These are phyloP conservation scores for Trachops cirrhosus DNA, from an alignment of 2,797 vertebrate species.

Conservation along the genomic window DNA sequence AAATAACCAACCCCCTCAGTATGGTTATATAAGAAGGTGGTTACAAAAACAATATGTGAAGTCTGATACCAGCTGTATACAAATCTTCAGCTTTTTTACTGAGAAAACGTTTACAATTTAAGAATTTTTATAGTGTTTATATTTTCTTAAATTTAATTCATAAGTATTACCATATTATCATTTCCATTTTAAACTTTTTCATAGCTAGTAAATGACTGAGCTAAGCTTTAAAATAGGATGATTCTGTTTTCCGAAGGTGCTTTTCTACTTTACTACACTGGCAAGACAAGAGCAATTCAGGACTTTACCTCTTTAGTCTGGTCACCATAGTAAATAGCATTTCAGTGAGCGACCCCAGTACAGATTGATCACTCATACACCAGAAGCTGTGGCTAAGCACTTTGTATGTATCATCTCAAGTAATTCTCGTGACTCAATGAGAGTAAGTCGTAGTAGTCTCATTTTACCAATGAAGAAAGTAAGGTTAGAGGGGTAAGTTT, in stretches of 20 bases:
- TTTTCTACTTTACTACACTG: not conserved
- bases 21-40: not conserved
- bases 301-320: not conserved
- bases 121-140: not conserved
- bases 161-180: not conserved
- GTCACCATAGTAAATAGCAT: not conserved
- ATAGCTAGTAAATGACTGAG: not conserved
- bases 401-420: not conserved
- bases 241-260: not conserved
- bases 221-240: not conserved
- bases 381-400: not conserved
- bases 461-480: not conserved
- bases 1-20: not conserved
- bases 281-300: not conserved
- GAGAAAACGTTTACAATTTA: not conserved
- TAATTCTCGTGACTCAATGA: not conserved
- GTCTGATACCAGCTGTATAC: not conserved
- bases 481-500: not conserved
- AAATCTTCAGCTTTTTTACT: not conserved
- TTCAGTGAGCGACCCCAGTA: not conserved
- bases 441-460: not conserved
- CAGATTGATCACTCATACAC: not conserved
- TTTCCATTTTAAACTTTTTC: not conserved
- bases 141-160: not conserved
- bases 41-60: not conserved